Conservation (phyloP, 2,797 vertebrate genomes). For the Siniperca undulata region DNA sequence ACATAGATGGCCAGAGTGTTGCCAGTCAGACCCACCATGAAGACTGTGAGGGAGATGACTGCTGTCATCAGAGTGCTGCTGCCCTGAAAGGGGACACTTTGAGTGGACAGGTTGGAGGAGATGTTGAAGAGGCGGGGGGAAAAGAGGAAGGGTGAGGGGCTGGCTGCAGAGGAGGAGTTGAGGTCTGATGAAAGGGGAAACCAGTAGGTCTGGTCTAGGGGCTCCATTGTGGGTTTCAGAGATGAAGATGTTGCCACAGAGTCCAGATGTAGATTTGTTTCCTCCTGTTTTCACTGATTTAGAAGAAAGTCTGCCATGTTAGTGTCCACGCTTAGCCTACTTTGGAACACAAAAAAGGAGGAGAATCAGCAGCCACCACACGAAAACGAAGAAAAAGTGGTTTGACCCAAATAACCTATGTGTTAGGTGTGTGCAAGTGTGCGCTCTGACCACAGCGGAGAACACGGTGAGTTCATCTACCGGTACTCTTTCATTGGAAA, state of each 20-base stretch:
- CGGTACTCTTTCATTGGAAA: background rate
- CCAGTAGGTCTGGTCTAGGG: constrained; percentile 56
- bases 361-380: constrained; percentile 3
- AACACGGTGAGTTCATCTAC: background rate
- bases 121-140: constrained; percentile 63
- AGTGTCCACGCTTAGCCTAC: background rate
- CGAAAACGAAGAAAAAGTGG: background rate
- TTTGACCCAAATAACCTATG: background rate
- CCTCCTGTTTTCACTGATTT: background rate
- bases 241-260: background rate
- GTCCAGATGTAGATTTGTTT: constrained; percentile 5
- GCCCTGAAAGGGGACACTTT: constrained; percentile 84
- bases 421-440: background rate
- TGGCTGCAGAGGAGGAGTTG: constrained; percentile 57
- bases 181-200: constrained; percentile 55
- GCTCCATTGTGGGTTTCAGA: constrained; percentile 69
- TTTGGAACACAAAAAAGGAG: constrained; percentile 9
- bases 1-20: constrained; percentile 97
- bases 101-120: constrained; percentile 74
- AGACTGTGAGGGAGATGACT: constrained; percentile 92
- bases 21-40: constrained; percentile 91
- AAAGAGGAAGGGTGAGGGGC: constrained; percentile 41
- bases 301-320: background rate
- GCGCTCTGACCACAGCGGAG: background rate
- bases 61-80: constrained; percentile 92